A percentile compares a stretch with the other conserved stretches of the same genome.
These are phyloP conservation scores for Chloroceryle inda DNA, from an alignment of 2,797 vertebrate species.

Conservation along the genomic window DNA sequence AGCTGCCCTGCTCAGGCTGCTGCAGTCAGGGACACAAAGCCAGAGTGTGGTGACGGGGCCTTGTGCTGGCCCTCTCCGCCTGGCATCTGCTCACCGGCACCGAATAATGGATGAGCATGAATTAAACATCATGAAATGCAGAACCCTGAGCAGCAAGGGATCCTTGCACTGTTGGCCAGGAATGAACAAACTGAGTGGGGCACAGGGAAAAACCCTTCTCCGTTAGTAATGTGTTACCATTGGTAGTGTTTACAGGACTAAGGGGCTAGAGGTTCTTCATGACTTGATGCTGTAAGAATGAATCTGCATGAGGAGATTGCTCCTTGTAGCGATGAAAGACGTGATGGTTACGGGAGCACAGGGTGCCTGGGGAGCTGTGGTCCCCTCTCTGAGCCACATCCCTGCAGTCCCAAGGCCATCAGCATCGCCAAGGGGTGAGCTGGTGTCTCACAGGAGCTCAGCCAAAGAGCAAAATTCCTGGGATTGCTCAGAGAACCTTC, in stretches of 20 bases:
- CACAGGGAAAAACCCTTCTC: background rate
- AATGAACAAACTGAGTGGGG: too few species aligned
- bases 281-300: rapidly evolving
- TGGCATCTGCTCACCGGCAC: slow-evolving; percentile 68
- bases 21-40: slow-evolving; percentile 11
- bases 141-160: background rate
- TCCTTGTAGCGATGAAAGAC: rapidly evolving
- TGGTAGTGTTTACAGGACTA: background rate
- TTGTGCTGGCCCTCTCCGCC: slow-evolving; percentile 22
- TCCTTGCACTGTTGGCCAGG: background rate
- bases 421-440: rapidly evolving
- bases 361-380: rapidly evolving
- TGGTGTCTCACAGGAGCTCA: rapidly evolving
- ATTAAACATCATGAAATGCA: slow-evolving; percentile 52
- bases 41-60: slow-evolving; percentile 43
- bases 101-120: slow-evolving; percentile 78
- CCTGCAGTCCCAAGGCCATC: background rate
- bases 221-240: rapidly evolving
- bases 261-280: background rate
- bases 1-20: background rate
- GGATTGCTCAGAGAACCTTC: too few species aligned
- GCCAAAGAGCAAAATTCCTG: background rate
- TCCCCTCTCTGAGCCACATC: rapidly evolving
- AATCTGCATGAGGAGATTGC: background rate
- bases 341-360: rapidly evolving